These are phyloP conservation scores for Sialia sialis DNA, from an alignment of 2,113 vertebrate species.

Conservation along the genomic window DNA sequence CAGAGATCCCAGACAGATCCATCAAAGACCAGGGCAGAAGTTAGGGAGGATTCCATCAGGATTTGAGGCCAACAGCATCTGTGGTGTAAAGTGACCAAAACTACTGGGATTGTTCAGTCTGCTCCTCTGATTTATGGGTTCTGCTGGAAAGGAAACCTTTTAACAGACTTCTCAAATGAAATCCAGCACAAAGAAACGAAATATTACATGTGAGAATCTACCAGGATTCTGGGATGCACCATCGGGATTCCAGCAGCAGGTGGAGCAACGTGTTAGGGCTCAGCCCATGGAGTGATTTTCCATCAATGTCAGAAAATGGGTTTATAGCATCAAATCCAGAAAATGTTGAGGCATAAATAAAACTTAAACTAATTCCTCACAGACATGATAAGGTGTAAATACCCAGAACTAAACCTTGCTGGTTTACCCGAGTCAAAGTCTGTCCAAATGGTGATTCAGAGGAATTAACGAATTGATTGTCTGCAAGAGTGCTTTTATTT, in stretches of 20 bases:
- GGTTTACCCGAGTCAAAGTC: background rate
- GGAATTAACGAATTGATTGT: background rate
- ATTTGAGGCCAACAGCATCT: background rate
- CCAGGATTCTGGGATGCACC: background rate
- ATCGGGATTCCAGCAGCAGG: background rate
- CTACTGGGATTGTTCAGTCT: background rate
- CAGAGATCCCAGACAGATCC: background rate
- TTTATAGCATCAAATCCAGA: background rate
- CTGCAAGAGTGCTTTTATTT: rapidly evolving
- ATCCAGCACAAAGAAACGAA: background rate
- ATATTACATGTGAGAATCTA: background rate
- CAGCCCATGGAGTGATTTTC: background rate
- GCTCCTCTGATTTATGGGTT: background rate
- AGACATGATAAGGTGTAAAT: background rate
- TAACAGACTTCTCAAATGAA: background rate
- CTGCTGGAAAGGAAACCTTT: background rate
- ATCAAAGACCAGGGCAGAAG: background rate
- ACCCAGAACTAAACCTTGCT: rapidly evolving
- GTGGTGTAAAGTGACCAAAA: background rate
- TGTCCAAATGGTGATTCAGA: background rate
- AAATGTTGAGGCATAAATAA: background rate
- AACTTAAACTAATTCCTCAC: background rate
- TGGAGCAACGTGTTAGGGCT: background rate
- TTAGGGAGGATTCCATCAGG: background rate
- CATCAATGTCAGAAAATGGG: background rate